A percentile compares a stretch with the other conserved stretches of the same genome.
These are phyloP conservation scores for Capra hircus DNA, from an alignment of 2,113 vertebrate species.

Conservation along the genomic window DNA sequence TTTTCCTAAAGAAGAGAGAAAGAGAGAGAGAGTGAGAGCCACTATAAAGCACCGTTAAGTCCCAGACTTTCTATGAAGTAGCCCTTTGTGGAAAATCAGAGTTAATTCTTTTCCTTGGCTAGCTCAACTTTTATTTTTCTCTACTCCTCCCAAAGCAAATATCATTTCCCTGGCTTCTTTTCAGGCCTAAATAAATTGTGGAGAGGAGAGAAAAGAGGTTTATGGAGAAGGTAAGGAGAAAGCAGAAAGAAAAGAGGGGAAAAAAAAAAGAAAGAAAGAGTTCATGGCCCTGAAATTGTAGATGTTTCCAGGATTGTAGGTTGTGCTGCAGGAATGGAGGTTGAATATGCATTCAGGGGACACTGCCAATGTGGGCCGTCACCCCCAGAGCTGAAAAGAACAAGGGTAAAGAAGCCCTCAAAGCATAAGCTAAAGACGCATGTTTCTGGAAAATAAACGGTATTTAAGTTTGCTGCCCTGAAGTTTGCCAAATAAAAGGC, in stretches of 20 bases:
- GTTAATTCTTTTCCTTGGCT: constrained; percentile 39
- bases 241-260: background rate
- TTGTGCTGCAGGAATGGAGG: background rate
- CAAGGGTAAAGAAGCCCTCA: background rate
- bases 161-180: constrained; percentile 45
- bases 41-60: background rate
- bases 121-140: constrained; percentile 59
- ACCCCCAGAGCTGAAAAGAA: background rate
- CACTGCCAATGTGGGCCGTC: background rate
- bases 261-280: background rate
- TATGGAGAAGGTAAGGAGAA: background rate
- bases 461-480: background rate
- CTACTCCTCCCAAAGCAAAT: constrained; percentile 77
- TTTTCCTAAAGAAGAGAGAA: constrained; percentile 50
- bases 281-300: background rate
- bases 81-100: constrained; percentile 68
- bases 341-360: background rate
- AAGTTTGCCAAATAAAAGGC: background rate
- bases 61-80: constrained; percentile 55
- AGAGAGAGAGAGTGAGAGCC: background rate
- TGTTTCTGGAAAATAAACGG: background rate
- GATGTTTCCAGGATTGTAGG: accelerated
- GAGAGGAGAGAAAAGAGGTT: background rate
- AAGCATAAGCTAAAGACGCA: background rate
- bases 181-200: constrained; percentile 13